A percentile compares a stretch with the other conserved stretches of the same genome.
Conservation (phyloP, 2,888 invertebrate genomes). For the Eutolmus rufibarbis region DNA sequence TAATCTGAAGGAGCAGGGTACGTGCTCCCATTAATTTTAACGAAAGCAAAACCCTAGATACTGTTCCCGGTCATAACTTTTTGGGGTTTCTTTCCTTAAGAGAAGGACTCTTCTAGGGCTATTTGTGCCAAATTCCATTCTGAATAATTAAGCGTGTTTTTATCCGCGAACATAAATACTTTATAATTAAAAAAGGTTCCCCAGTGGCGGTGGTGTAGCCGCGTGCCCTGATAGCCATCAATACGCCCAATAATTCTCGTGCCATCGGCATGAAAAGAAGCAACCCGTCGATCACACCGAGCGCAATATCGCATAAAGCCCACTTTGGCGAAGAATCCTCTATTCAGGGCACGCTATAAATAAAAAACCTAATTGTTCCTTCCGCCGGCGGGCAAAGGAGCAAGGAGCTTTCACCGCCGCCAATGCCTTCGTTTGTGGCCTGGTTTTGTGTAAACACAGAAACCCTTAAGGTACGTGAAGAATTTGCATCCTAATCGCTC, state of each 20-base stretch:
- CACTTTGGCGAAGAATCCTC: conserved; percentile 3
- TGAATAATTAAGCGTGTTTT: neutral
- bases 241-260: neutral
- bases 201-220: neutral
- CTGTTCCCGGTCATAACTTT: neutral
- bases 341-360: conserved; percentile 32
- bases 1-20: neutral
- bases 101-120: neutral
- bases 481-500: conserved; percentile 47
- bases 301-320: neutral
- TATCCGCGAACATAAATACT: neutral
- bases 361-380: conserved; percentile 38
- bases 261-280: neutral
- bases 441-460: conserved; percentile 39
- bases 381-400: conserved; percentile 8
- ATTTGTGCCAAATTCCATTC: neutral
- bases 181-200: neutral
- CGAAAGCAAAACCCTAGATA: neutral
- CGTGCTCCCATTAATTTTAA: neutral
- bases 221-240: neutral
- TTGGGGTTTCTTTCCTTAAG: neutral
- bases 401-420: conserved; percentile 1
- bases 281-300: neutral
- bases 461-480: conserved; percentile 39
- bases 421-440: conserved; percentile 27